Base-by-base conservation (phyloP, 53 echinoderm and acorn worm species). In the Echinometra lucunter region DNA sequence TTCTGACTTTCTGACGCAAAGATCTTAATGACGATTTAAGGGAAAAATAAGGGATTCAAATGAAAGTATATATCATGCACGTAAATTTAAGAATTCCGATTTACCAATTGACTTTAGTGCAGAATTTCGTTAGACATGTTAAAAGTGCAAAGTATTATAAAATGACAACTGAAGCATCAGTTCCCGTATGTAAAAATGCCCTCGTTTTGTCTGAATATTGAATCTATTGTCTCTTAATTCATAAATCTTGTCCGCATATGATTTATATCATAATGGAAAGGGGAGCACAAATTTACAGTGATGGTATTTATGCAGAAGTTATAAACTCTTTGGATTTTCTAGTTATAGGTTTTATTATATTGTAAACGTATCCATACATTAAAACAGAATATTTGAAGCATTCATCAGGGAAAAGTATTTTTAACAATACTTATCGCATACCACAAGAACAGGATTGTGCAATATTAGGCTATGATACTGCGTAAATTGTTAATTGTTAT, bases 401-500 rank as follows among this genome's bases (percentile, higher is more conserved):
- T 28, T 85, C 28, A n/a, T 85, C 85, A 85, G 85, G 85, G 85
- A 85, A 28, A 44, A 85, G 45, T 49, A 28, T 45, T 85, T 81
- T 1, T 49, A 15, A 2, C 27, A 81, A 47, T 85, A 85, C 49
- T 27, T 83, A 30, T 83, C 75, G 17, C 28, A 49, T 85, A 85
- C 85, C 49, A 49, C 49, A 49, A 49, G 49, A 85, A 47, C n/a
- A 85, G 8, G 9, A 53, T 11, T 5, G 85, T 85, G 85, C 85
- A 85, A 85, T 85, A 85, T 85, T 38, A 16, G 27, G 49, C 12
- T 85, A 85, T 47, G 12, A 85, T 47, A 85, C 30, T 85, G 42
- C 49, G n/a, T 49, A 81, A 81, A 25, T 47, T 45, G 11, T 47
- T 47, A 49, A 30, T 85, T n/a, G n/a, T 28, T 85, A 85, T 49